Evolutionary conservation across 2,888 invertebrate species (phyloP), one percentile per base, ranked within the genome.

Genomic region (Erebia ligea): DNA sequence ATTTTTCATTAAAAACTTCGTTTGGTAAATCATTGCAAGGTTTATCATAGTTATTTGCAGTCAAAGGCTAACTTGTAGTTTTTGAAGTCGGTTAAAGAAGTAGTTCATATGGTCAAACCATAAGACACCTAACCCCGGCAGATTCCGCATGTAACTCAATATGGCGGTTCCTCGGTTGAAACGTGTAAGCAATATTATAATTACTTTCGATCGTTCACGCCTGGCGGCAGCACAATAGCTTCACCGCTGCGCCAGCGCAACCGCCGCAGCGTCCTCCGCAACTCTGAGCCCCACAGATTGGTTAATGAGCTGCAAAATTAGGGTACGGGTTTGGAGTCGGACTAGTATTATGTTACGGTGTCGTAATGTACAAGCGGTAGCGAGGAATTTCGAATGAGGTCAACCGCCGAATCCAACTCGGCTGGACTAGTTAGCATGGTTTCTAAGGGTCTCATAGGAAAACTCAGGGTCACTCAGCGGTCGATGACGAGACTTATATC

Each of bases 231-330:
- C 82, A 82, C 84, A 89, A 88, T 85, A 80, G 81, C 76, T 78
- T 75, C 68, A 76, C 62, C 76, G 74, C 54, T 13, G 56, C 21
- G 56, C 56, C 56, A 21, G 62, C 50, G 75, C 76, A 80, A 77
- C 79, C 78, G 79, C 74, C 75, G 79, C 77, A 75, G 80, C 81
- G 78, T 77, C 79, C 81, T 84, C 86, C 83, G 81, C 84, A 80
- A 76, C 78, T 80, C 89, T 88, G 89, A 91, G 91, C 85, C 90
- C 87, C 84, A 82, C 81, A 82, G 82, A 86, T 86, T 80, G 82
- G 79, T 78, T 88, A 92, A 93, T 92, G 92, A 92, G 91, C 81
- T 88, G 86, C 83, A 84, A 93, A 92, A 93, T 92, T 91, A 90
- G 91, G 92, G 91, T 86, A 84, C 83, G 82, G 82, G 82, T 81